A percentile compares a stretch with the other conserved stretches of the same genome.
Conservation (phyloP, 2,888 invertebrate genomes). For the Bellardia bayeri region DNA sequence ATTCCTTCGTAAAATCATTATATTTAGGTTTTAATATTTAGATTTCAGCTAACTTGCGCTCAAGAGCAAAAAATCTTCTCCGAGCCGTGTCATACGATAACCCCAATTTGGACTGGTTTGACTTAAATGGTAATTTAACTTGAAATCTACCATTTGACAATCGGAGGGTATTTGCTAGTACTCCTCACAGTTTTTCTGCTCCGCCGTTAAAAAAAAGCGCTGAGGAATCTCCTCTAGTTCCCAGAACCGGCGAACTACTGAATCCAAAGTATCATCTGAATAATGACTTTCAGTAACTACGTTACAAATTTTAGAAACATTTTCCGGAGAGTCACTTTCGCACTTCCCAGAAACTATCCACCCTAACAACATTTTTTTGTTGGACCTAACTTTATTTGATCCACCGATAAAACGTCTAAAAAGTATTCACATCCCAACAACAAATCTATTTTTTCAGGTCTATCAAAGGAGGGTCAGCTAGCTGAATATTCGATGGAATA, state of each 20-base stretch:
- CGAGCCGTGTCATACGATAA: too few species aligned
- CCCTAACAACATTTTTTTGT: neutral
- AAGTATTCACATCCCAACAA: conserved; percentile 48
- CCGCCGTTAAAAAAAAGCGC: neutral
- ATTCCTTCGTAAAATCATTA: conserved; percentile 66
- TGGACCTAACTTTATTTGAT: conserved; percentile 42
- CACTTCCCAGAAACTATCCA: too few species aligned
- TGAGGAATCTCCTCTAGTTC: conserved; percentile 12
- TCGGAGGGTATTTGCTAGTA: too few species aligned
- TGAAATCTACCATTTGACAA: too few species aligned
- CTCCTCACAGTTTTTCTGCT: neutral
- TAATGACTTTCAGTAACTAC: too few species aligned
- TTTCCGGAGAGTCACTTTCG: too few species aligned
- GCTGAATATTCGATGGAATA: conserved; percentile 34
- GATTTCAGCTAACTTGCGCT: too few species aligned
- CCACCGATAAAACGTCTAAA: conserved; percentile 41
- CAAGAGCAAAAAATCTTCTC: too few species aligned
- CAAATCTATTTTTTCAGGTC: conserved; percentile 30
- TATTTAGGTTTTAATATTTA: conserved; percentile 46
- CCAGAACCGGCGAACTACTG: conserved; percentile 1
- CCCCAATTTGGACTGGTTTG: too few species aligned
- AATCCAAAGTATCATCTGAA: too few species aligned
- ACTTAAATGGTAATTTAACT: too few species aligned
- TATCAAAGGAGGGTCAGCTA: conserved; percentile 49
- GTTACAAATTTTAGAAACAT: too few species aligned